phyloP scores from a whole-genome alignment of 2,797 vertebrate genomes.

The Pelochelys cantorii region DNA sequence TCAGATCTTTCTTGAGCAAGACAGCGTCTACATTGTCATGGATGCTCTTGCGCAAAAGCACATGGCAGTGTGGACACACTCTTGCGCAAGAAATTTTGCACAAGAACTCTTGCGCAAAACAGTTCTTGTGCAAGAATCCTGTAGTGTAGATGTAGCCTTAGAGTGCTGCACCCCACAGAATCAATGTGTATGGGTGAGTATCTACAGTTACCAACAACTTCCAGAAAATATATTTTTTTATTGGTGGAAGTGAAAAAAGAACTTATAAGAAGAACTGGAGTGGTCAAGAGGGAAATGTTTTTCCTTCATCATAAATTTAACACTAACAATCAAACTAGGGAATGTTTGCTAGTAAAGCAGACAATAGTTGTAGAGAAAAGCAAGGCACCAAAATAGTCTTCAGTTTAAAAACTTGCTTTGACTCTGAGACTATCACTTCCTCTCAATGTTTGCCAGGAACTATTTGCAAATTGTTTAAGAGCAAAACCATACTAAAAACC shows the following conservation, averaged over 20 bases:
- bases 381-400: neutral
- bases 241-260: neutral
- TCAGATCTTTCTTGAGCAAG: too few species aligned
- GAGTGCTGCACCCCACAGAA: too few species aligned
- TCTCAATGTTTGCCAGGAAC: neutral
- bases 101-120: too few species aligned
- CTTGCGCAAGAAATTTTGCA: too few species aligned
- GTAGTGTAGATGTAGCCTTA: too few species aligned
- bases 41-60: too few species aligned
- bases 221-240: neutral
- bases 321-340: neutral
- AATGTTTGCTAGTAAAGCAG: neutral
- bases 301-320: too few species aligned
- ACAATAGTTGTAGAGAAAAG: neutral
- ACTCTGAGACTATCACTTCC: neutral
- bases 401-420: neutral
- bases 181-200: neutral
- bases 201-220: neutral
- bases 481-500: neutral
- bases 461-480: neutral
- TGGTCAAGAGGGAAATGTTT: neutral
- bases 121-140: too few species aligned
- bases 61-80: too few species aligned
- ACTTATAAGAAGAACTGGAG: neutral
- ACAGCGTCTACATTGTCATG: too few species aligned